Percentiles rank a stretch among this genome's conserved stretches.
Conservation (phyloP, 2,797 vertebrate genomes). For the Tenualosa thibaudeaui region DNA sequence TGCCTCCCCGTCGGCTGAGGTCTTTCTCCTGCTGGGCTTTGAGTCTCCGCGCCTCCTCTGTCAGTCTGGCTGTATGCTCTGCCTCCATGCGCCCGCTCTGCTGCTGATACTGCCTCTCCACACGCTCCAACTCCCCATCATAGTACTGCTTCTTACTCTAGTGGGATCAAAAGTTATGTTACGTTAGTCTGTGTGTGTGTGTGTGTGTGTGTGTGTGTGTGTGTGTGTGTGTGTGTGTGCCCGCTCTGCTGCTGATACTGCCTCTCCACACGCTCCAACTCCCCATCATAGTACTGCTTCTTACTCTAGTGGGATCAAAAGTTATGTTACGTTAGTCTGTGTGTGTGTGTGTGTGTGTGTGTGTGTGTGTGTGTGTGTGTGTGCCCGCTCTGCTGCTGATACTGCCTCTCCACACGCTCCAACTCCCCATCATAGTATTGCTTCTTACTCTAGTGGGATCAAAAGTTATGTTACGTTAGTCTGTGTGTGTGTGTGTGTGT, state of each 20-base stretch:
- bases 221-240: slow-evolving; percentile 44
- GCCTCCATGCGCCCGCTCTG: slow-evolving; percentile 57
- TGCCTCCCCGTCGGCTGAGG: slow-evolving; percentile 46
- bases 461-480: background rate
- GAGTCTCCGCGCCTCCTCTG: slow-evolving; percentile 67
- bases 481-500: background rate
- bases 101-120: slow-evolving; percentile 63
- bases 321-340: background rate
- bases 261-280: slow-evolving; percentile 67
- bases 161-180: background rate
- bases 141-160: slow-evolving; percentile 75
- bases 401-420: slow-evolving; percentile 63
- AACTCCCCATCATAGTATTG: slow-evolving; percentile 71
- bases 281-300: slow-evolving; percentile 71
- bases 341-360: background rate
- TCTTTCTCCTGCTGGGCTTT: slow-evolving; percentile 71
- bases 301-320: slow-evolving; percentile 60
- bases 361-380: slow-evolving; percentile 21
- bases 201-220: slow-evolving; percentile 41
- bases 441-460: slow-evolving; percentile 67
- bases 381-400: slow-evolving; percentile 60
- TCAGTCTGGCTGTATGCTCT: slow-evolving; percentile 60
- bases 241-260: slow-evolving; percentile 61
- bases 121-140: slow-evolving; percentile 66
- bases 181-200: background rate